phyloP scores from a whole-genome alignment of 2,888 invertebrate species.

The Terebella lapidaria region DNA sequence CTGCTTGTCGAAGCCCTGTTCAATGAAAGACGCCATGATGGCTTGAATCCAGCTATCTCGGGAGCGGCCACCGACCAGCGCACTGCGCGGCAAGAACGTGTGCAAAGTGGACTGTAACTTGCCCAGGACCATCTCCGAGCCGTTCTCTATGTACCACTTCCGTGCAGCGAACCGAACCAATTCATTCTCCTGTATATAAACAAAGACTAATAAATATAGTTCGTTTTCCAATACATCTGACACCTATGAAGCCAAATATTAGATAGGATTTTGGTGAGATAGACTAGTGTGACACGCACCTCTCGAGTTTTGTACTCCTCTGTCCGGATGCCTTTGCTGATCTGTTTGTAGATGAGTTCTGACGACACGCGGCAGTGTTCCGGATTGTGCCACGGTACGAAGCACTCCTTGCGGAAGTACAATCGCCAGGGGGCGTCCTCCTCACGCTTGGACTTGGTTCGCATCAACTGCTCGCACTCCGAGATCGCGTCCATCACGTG shows the following conservation, averaged over 20 bases:
- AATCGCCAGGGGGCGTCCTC: slow-evolving; percentile 28
- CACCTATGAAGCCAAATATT: no score
- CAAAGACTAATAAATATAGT: no score
- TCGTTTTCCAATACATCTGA: no score
- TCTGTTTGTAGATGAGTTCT: slow-evolving; percentile 25
- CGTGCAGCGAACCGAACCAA: slow-evolving; percentile 21
- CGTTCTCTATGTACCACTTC: slow-evolving; percentile 22
- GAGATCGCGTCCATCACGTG: slow-evolving; percentile 33
- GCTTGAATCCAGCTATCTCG: slow-evolving; percentile 23
- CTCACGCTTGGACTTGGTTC: slow-evolving; percentile 12
- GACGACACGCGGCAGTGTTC: slow-evolving; percentile 19
- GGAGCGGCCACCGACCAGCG: slow-evolving; percentile 1
- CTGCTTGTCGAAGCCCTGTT: slow-evolving; percentile 14
- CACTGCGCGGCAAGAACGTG: slow-evolving; percentile 16
- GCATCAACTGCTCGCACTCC: slow-evolving; percentile 28
- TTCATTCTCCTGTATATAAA: slow-evolving; percentile 17
- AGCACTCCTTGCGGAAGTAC: slow-evolving; percentile 28
- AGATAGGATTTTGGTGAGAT: no score
- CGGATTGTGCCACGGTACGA: slow-evolving; percentile 28
- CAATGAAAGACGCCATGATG: slow-evolving; percentile 17
- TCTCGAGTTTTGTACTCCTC: slow-evolving; percentile 23
- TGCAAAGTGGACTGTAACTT: slow-evolving; percentile 20
- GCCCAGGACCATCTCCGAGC: slow-evolving; percentile 16
- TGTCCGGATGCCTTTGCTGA: slow-evolving; percentile 20
- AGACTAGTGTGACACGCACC: no score